Evolutionary conservation across 1,140 invertebrate species (phyloP).

Genomic region (Trachymyrmex cornetzi): DNA sequence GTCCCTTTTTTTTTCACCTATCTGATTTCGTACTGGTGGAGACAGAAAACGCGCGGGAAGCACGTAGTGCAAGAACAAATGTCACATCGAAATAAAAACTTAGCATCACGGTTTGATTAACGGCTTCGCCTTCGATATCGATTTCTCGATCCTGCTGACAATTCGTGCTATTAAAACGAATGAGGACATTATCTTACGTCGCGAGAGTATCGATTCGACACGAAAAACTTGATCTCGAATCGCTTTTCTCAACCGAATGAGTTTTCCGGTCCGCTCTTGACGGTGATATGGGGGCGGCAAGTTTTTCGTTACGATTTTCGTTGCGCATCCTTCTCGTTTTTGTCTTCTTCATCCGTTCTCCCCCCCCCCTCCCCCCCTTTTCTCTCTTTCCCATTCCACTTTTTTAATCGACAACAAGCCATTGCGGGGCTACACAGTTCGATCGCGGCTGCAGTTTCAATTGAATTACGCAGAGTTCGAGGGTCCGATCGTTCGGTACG

Average conservation of each 20-base stretch:
- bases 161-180: slow-evolving; percentile 25
- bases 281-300: not conserved
- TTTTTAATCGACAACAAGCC: slow-evolving; percentile 62
- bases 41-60: slow-evolving; percentile 20
- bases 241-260: not conserved
- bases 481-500: slow-evolving; percentile 43
- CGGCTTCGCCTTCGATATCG: not conserved
- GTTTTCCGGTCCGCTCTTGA: not conserved
- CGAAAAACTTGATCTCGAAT: not conserved
- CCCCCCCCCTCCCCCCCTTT: not conserved
- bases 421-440: slow-evolving; percentile 44
- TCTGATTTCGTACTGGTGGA: slow-evolving; percentile 12
- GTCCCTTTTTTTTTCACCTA: slow-evolving; percentile 9
- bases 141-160: slow-evolving; percentile 24
- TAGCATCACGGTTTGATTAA: slow-evolving; percentile 31
- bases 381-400: not conserved
- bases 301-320: slow-evolving; percentile 45
- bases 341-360: not conserved
- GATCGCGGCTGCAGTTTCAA: slow-evolving; percentile 68
- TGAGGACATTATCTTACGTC: not conserved
- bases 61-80: slow-evolving; percentile 26
- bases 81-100: slow-evolving; percentile 24
- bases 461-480: slow-evolving; percentile 68
- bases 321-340: not conserved
- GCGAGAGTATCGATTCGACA: not conserved